phyloP scores from a whole-genome alignment of 2,888 invertebrate species.

The Tenodera sinensis region DNA sequence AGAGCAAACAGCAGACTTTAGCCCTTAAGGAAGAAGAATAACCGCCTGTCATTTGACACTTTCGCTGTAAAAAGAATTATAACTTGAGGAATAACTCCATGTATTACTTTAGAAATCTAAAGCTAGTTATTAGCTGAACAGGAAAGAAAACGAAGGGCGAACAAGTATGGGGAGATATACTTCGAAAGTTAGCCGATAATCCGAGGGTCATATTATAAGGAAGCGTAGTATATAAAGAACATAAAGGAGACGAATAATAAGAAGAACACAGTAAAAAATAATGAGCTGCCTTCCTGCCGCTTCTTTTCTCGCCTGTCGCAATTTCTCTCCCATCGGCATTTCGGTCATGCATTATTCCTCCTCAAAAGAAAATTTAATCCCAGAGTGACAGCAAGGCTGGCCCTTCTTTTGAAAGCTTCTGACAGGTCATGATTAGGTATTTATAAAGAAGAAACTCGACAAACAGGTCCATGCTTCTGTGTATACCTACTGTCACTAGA shows the following conservation, averaged over 20 bases:
- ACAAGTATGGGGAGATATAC: background rate
- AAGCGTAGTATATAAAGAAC: background rate
- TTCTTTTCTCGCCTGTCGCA: background rate
- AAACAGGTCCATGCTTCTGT: background rate
- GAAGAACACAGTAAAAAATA: background rate
- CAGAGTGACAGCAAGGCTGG: slow-evolving; percentile 43
- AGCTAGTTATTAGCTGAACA: background rate
- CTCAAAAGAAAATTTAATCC: slow-evolving; percentile 50
- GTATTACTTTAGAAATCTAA: background rate
- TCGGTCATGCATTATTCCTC: slow-evolving; percentile 47
- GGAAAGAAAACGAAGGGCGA: background rate
- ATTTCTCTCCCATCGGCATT: slow-evolving; percentile 34
- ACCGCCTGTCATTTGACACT: background rate
- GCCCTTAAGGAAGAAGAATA: too few relatives aligned
- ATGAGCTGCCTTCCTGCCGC: background rate
- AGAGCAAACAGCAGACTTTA: too few relatives aligned
- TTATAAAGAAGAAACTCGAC: slow-evolving; percentile 28
- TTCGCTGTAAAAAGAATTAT: background rate
- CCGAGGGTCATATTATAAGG: background rate
- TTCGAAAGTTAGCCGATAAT: background rate
- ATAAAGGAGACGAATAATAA: background rate
- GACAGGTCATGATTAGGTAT: slow-evolving; percentile 47
- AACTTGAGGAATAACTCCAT: background rate
- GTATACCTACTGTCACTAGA: background rate
- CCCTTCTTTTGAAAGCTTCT: slow-evolving; percentile 41